Conservation (phyloP, 2,113 vertebrate species). For the Sardina pilchardus region DNA sequence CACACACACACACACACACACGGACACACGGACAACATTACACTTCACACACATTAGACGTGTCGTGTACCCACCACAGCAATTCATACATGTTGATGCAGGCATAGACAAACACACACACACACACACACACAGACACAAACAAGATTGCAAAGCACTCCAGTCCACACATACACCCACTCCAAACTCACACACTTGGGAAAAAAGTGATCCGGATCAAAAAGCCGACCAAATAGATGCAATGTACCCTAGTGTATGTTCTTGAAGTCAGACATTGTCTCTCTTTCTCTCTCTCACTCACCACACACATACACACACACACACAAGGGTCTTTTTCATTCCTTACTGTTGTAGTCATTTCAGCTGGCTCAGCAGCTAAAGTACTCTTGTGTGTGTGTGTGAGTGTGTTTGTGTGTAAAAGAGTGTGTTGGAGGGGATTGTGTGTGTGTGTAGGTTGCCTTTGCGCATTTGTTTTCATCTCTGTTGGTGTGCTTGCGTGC, state of each 20-base stretch:
- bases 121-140: too few species aligned
- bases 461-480: not conserved
- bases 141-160: too few species aligned
- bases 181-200: too few species aligned
- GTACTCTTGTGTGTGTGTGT: not conserved
- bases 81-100: not conserved
- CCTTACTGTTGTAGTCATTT: not conserved
- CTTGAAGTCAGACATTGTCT: too few species aligned
- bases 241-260: too few species aligned
- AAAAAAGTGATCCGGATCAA: too few species aligned
- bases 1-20: not conserved
- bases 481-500: not conserved
- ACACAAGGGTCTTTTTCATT: not conserved
- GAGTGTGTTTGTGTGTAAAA: too few species aligned
- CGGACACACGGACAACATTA: not conserved
- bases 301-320: not conserved
- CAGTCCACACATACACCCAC: too few species aligned
- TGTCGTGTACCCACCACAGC: not conserved
- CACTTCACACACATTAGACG: not conserved
- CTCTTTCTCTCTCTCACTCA: too few species aligned
- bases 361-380: not conserved
- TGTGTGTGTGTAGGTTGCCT: not conserved
- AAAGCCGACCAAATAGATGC: too few species aligned
- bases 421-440: conserved; percentile 1
- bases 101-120: not conserved